A percentile compares a stretch with the other conserved stretches of the same genome.
These are phyloP conservation scores for Machimus atricapillus DNA, from an alignment of 2,888 invertebrate species.

Conservation along the genomic window DNA sequence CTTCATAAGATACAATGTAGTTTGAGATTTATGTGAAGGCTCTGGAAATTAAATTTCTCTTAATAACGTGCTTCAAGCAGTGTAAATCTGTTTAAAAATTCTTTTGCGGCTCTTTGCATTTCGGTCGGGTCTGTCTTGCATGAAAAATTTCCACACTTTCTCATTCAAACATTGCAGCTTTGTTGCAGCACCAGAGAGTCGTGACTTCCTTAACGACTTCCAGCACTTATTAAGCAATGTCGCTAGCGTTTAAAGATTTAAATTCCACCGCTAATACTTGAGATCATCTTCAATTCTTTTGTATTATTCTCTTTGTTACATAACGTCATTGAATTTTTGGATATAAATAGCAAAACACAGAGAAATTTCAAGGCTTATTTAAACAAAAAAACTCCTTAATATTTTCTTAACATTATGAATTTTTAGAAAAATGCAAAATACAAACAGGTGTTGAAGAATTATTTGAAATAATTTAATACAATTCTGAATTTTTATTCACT, in stretches of 20 bases:
- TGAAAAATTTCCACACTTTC: background rate
- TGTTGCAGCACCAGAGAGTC: background rate
- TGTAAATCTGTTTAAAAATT: background rate
- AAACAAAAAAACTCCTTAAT: too few relatives aligned
- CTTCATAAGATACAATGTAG: background rate
- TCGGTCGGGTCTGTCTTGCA: background rate
- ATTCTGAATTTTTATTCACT: too few relatives aligned
- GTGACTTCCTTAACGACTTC: background rate
- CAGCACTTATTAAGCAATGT: background rate
- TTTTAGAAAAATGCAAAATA: too few relatives aligned
- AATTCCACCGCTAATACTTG: background rate
- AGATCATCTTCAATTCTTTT: background rate
- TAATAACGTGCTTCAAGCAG: background rate
- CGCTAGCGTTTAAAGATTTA: background rate
- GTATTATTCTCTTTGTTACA: background rate
- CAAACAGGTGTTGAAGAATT: too few relatives aligned
- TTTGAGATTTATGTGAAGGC: background rate
- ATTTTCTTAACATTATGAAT: too few relatives aligned
- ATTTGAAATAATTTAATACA: too few relatives aligned
- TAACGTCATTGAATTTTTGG: background rate
- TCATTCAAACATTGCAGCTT: background rate
- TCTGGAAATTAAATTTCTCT: constrained; percentile 3
- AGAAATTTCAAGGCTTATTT: too few relatives aligned
- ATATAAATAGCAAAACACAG: background rate
- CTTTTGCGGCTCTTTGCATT: background rate